Evolutionary conservation across 2,888 invertebrate genomes (phyloP), one percentile per base, ranked within the genome.

Genomic region (Heliconius charithonia): DNA sequence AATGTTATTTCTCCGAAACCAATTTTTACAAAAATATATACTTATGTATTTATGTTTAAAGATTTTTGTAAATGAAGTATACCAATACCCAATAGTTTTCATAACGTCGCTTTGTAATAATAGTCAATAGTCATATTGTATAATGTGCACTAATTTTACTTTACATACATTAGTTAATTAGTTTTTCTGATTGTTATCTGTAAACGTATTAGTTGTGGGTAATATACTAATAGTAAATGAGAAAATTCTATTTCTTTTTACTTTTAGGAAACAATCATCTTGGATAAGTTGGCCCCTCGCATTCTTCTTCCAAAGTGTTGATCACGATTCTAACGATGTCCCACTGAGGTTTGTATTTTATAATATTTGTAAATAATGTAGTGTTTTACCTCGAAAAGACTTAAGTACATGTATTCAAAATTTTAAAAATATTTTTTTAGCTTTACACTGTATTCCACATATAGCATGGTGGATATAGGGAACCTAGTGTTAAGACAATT

Each of bases 241-340:
- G 27, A 27, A 27, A 3, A 45, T 65, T 63, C 2, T 29, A 41
- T 25, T 69, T 62, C 7, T 16, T 74, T 75, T 77, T 69, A 32
- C 83, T 92, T 91, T 74, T 92, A 97, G 97, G 79, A 97, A 97
- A 83, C 94, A 92, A 87, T 96, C 96, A 27, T 97, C 98, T 0
- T 98, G 98, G 98, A 98, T 98, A 87, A 98, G 98, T 89, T 98
- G 98, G 98, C 98, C 98, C 7, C 93, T 98, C 80, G 98, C 98
- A 13, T 98, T 98, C 90, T 96, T 98, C 86, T 97, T 98, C 91
- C 97, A 98, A 90, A 97, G 97, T 84, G 97, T 96, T 77, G 96
- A 97, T 80, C 96, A 97, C 83, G 96, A 96, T 80, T 95, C 96
- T 62, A 97, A 96, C 87, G 97, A 98, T 90, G 96, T 98, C 79